Evolutionary conservation across 2,113 vertebrate genomes (phyloP).

Genomic region (Neofelis nebulosa): DNA sequence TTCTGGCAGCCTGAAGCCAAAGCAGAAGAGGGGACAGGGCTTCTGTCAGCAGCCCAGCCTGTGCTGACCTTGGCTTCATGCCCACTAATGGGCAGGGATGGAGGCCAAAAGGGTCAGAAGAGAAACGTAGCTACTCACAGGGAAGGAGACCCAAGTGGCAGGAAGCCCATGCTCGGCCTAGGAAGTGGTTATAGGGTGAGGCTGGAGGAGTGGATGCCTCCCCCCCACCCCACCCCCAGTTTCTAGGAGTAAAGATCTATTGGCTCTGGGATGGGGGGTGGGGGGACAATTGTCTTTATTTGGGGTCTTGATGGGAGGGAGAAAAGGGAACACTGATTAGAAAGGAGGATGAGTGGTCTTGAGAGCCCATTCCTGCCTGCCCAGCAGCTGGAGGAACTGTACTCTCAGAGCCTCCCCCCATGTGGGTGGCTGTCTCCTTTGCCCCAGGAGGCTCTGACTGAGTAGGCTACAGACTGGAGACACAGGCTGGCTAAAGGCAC

Average conservation of each 20-base stretch:
- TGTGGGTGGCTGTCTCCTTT: conserved; percentile 41
- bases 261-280: neutral
- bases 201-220: neutral
- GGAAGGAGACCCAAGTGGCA: neutral
- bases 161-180: neutral
- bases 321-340: neutral
- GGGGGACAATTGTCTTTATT: neutral
- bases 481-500: conserved; percentile 16
- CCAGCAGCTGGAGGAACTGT: neutral
- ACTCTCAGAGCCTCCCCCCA: neutral
- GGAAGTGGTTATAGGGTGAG: neutral
- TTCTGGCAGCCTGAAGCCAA: neutral
- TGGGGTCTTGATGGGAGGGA: neutral
- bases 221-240: neutral
- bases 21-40: neutral
- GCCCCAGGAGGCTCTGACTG: conserved; percentile 42
- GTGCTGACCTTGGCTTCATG: conserved; percentile 27
- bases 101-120: conserved; percentile 10
- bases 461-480: neutral
- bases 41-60: conserved; percentile 31
- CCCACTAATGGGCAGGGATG: neutral
- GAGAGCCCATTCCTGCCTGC: neutral
- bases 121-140: conserved; percentile 22
- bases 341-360: neutral
- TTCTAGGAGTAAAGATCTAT: neutral